Percentiles rank a stretch among this genome's conserved stretches.
Conservation (phyloP, 2,113 vertebrate species). For the Prionailurus viverrinus region DNA sequence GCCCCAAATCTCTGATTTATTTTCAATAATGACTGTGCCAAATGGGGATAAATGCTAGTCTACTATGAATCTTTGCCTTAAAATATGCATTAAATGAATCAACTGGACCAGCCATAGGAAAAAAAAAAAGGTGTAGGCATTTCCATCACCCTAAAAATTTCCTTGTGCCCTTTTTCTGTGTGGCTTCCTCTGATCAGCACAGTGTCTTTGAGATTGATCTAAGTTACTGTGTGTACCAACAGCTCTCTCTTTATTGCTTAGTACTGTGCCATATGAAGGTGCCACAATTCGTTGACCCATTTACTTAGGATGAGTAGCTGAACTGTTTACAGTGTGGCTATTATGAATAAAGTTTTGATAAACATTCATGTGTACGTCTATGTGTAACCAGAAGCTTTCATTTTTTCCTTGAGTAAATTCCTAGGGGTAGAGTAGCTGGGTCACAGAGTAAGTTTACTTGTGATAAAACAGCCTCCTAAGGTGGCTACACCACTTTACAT, state of each 20-base stretch:
- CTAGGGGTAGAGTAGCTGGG: neutral
- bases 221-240: neutral
- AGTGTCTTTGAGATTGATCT: conserved; percentile 10
- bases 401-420: neutral
- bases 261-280: neutral
- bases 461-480: neutral
- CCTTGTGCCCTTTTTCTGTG: neutral
- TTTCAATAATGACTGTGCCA: conserved; percentile 73
- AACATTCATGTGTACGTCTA: neutral
- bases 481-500: neutral
- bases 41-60: conserved; percentile 67
- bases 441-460: neutral
- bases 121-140: neutral
- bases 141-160: neutral
- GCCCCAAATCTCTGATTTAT: conserved; percentile 31
- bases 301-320: neutral
- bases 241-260: neutral
- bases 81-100: conserved; percentile 61
- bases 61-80: conserved; percentile 69
- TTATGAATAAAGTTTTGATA: neutral
- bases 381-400: neutral
- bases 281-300: neutral
- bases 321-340: neutral
- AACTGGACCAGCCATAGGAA: neutral
- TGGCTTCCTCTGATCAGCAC: neutral